Evolutionary conservation across 1,140 invertebrate species (phyloP).

Genomic region (Drosophila ficusphila): DNA sequence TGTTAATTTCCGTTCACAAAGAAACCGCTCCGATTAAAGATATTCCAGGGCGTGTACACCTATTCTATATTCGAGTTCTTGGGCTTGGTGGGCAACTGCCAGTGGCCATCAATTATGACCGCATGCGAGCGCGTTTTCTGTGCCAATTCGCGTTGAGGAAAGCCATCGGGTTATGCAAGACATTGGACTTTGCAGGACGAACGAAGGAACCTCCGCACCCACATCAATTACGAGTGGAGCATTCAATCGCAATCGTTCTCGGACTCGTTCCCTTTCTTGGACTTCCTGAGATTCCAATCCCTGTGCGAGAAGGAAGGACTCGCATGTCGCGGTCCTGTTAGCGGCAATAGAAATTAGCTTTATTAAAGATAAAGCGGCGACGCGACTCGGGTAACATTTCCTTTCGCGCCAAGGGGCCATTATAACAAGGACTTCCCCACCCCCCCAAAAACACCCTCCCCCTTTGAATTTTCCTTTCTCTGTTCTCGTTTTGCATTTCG

Average conservation of each 20-base stretch:
- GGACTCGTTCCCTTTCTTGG: background rate
- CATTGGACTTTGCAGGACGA: background rate
- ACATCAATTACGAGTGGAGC: slow-evolving; percentile 56
- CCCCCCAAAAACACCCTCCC: background rate
- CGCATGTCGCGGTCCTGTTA: slow-evolving; percentile 74
- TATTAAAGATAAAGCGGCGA: slow-evolving; percentile 75
- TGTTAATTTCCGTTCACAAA: slow-evolving; percentile 27
- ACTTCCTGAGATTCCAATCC: slow-evolving; percentile 30
- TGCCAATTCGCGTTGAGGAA: slow-evolving; percentile 25
- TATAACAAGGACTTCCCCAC: slow-evolving; percentile 23
- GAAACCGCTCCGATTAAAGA: background rate
- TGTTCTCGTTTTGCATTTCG: slow-evolving; percentile 62
- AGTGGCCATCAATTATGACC: slow-evolving; percentile 72
- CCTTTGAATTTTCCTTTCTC: background rate
- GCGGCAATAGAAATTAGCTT: slow-evolving; percentile 78
- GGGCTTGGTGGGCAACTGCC: slow-evolving; percentile 62
- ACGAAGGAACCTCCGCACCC: slow-evolving; percentile 22
- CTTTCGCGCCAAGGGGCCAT: slow-evolving; percentile 65
- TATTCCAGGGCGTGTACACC: slow-evolving; percentile 16
- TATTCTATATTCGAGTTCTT: slow-evolving; percentile 21
- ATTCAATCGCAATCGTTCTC: slow-evolving; percentile 55
- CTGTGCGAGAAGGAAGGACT: slow-evolving; percentile 24
- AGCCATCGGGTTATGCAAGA: slow-evolving; percentile 47
- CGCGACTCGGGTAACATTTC: slow-evolving; percentile 55
- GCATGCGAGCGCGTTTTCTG: slow-evolving; percentile 43